A percentile compares a stretch with the other conserved stretches of the same genome.
These are phyloP conservation scores for Timema cristinae DNA, from an alignment of 2,888 invertebrate species.

Conservation along the genomic window DNA sequence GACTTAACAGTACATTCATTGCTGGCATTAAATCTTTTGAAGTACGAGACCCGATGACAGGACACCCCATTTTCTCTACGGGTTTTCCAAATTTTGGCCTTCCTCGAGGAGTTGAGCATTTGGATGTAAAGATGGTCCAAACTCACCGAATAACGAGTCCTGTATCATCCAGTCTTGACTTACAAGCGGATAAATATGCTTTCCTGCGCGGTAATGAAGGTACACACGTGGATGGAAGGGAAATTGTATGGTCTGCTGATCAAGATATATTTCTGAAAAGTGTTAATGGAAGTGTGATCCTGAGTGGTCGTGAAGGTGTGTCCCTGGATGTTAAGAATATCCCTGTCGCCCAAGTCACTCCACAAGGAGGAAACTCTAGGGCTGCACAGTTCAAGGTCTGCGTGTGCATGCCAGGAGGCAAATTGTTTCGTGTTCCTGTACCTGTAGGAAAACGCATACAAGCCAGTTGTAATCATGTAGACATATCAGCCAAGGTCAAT, in stretches of 20 bases:
- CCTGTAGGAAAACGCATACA: slow-evolving; percentile 50
- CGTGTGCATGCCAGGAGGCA: slow-evolving; percentile 85
- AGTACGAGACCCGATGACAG: slow-evolving; percentile 61
- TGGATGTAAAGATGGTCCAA: slow-evolving; percentile 62
- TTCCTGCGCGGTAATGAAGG: slow-evolving; percentile 77
- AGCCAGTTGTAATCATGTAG: slow-evolving; percentile 60
- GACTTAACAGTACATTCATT: slow-evolving; percentile 65
- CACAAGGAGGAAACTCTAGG: slow-evolving; percentile 44
- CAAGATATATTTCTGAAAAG: slow-evolving; percentile 74
- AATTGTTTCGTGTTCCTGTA: slow-evolving; percentile 72
- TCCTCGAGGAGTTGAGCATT: slow-evolving; percentile 60
- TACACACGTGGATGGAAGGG: slow-evolving; percentile 65
- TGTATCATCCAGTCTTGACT: slow-evolving; percentile 59
- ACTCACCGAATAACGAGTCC: slow-evolving; percentile 72
- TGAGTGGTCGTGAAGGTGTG: slow-evolving; percentile 67
- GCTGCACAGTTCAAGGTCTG: slow-evolving; percentile 78
- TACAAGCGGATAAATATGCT: slow-evolving; percentile 66
- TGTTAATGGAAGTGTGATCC: slow-evolving; percentile 66
- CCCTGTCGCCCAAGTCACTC: slow-evolving; percentile 58
- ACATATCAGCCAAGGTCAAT: slow-evolving; percentile 57
- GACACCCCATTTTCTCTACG: slow-evolving; percentile 68
- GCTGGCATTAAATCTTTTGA: slow-evolving; percentile 64
- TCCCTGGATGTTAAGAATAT: slow-evolving; percentile 66
- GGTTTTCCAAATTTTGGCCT: slow-evolving; percentile 67
- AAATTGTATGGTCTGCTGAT: slow-evolving; percentile 71